A percentile compares a stretch with the other conserved stretches of the same genome.
Evolutionary conservation across 2,888 invertebrate species (phyloP).

Genomic region (Drosophila multiciliata): DNA sequence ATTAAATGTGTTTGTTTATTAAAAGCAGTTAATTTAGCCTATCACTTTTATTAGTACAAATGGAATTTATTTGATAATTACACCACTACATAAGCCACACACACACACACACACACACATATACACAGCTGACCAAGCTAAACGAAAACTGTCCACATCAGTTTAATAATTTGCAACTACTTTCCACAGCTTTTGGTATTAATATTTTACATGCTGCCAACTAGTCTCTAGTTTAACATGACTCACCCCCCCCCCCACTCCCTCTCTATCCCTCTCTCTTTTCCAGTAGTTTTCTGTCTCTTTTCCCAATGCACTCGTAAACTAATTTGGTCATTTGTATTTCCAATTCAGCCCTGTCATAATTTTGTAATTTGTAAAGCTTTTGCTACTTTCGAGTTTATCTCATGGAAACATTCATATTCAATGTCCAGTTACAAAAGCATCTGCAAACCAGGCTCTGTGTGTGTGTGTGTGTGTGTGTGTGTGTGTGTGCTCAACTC

Average conservation of each 20-base stretch:
- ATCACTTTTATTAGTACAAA: neutral
- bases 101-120: constrained; percentile 1
- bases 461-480: neutral
- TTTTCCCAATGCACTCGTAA: neutral
- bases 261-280: neutral
- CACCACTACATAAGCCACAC: neutral
- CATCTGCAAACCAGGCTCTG: constrained; percentile 6
- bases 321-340: constrained; percentile 36
- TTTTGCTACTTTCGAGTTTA: constrained; percentile 15
- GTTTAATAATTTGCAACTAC: constrained; percentile 51
- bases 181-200: constrained; percentile 47
- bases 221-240: constrained; percentile 32
- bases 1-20: neutral
- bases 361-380: constrained; percentile 49
- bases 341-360: constrained; percentile 27
- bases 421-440: constrained; percentile 26
- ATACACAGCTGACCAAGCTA: constrained; percentile 10
- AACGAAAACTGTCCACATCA: neutral
- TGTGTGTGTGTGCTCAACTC: constrained; percentile 5
- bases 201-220: constrained; percentile 24
- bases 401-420: constrained; percentile 27
- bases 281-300: neutral
- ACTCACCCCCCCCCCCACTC: too few relatives aligned
- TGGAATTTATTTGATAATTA: neutral
- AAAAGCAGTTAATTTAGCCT: neutral